phyloP scores from a whole-genome alignment of 2,797 vertebrate species.

The Leuciscus waleckii region DNA sequence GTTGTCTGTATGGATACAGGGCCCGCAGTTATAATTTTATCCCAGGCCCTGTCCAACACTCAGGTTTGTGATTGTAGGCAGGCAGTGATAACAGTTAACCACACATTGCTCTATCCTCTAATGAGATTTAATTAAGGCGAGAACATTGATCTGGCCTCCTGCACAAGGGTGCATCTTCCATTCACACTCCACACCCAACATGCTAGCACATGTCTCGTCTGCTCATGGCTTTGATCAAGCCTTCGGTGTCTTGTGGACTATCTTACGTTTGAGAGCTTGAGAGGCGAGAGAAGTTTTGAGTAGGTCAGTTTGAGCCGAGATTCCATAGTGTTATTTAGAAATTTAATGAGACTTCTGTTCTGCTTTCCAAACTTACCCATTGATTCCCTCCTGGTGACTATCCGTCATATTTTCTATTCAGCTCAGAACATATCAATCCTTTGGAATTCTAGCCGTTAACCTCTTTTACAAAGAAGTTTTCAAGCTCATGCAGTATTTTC shows the following conservation, averaged over 20 bases:
- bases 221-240: constrained; percentile 52
- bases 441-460: constrained; percentile 31
- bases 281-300: constrained; percentile 20
- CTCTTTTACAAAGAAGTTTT: constrained; percentile 19
- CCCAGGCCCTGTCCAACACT: background rate
- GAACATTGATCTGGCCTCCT: constrained; percentile 10
- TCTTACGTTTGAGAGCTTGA: constrained; percentile 4
- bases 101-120: constrained; percentile 54
- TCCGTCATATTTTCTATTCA: constrained; percentile 32
- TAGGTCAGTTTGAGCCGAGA: constrained; percentile 24
- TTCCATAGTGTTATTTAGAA: constrained; percentile 45
- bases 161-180: constrained; percentile 40
- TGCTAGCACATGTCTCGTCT: constrained; percentile 36
- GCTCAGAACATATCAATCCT: constrained; percentile 19
- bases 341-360: constrained; percentile 46
- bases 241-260: background rate
- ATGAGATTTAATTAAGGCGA: constrained; percentile 64
- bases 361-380: constrained; percentile 31
- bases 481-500: constrained; percentile 2
- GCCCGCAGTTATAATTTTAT: background rate
- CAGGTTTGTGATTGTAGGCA: constrained; percentile 30
- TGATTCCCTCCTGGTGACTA: constrained; percentile 31
- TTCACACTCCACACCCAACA: constrained; percentile 45
- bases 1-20: background rate
- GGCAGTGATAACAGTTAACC: constrained; percentile 44